Conservation (phyloP, 2,113 vertebrate species). For the Chaetura pelagica region DNA sequence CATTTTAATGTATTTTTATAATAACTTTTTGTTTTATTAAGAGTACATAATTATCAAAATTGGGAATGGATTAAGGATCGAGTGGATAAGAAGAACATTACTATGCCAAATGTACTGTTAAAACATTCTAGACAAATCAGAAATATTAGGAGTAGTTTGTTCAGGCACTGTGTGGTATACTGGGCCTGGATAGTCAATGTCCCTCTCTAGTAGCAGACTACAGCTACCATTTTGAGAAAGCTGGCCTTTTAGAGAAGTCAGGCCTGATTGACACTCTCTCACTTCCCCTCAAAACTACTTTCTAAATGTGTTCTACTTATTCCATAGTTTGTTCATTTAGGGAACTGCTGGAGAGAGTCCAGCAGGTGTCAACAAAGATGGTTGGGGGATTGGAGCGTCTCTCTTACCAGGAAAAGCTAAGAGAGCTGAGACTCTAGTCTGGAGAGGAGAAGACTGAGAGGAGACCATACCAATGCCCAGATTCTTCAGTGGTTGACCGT, state of each 20-base stretch:
- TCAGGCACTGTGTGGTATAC: fast-evolving
- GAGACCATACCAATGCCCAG: too few species aligned
- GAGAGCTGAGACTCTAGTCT: too few species aligned
- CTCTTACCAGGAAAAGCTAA: too few species aligned
- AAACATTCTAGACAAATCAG: not conserved
- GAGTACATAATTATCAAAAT: not conserved
- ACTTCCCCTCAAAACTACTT: not conserved
- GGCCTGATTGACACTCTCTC: not conserved
- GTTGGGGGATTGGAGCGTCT: too few species aligned
- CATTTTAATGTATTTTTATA: not conserved
- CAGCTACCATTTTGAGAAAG: not conserved
- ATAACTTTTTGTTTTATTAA: not conserved
- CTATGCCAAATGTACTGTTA: not conserved
- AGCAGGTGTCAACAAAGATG: too few species aligned
- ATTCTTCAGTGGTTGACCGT: too few species aligned
- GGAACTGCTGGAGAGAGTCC: too few species aligned
- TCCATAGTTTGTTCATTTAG: not conserved
- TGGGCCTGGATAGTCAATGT: not conserved
- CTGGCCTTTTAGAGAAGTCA: not conserved
- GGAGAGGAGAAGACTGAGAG: too few species aligned
- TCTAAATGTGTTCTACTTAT: not conserved
- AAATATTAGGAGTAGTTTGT: not conserved
- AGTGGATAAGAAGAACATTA: not conserved
- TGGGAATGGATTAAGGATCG: not conserved
- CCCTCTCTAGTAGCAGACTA: not conserved